Evolutionary conservation across 2,888 invertebrate genomes (phyloP).

Genomic region (Eilema sororculum): DNA sequence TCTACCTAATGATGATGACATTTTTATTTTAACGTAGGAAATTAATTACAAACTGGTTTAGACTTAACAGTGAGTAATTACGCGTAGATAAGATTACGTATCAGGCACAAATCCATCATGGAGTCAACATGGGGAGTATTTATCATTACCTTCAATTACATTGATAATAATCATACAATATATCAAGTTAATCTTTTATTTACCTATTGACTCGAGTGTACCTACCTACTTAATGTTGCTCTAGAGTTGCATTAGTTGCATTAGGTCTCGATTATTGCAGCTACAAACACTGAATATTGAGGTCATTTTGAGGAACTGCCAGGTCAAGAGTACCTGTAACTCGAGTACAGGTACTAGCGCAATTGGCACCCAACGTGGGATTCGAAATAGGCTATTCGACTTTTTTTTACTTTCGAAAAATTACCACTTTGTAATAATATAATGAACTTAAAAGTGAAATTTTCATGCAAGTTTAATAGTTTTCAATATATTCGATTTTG

Average conservation of each 20-base stretch:
- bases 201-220: too few species aligned
- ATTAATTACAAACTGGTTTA: neutral
- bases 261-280: neutral
- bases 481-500: too few species aligned
- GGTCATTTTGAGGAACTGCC: neutral
- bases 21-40: neutral
- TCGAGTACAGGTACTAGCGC: neutral
- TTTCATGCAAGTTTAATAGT: too few species aligned
- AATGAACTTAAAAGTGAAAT: too few species aligned
- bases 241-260: too few species aligned
- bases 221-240: too few species aligned
- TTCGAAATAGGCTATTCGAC: too few species aligned
- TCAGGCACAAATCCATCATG: neutral
- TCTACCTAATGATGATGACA: neutral
- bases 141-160: too few species aligned
- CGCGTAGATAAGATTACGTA: neutral
- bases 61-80: neutral
- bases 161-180: too few species aligned
- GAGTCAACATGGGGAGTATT: neutral
- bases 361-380: constrained; percentile 1
- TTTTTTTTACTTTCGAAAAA: too few species aligned
- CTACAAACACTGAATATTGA: neutral
- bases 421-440: too few species aligned
- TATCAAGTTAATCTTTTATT: too few species aligned
- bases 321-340: neutral